Evolutionary conservation across 2,888 invertebrate species (phyloP).

Genomic region (Laspeyria flexula): DNA sequence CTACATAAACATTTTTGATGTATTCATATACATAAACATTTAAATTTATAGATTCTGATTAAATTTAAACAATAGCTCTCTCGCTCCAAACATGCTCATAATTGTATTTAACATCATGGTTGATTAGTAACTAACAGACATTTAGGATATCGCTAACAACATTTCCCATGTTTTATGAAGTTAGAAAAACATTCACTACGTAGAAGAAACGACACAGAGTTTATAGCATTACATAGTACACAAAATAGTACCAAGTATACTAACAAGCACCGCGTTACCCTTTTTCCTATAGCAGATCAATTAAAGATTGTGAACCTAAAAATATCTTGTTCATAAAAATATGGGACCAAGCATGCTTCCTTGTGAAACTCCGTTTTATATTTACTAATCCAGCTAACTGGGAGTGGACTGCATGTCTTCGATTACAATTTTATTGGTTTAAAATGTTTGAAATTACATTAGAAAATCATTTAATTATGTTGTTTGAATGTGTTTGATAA

Average conservation of each 20-base stretch:
- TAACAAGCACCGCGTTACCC: neutral
- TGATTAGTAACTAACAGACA: slow-evolving; percentile 29
- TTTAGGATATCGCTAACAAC: slow-evolving; percentile 13
- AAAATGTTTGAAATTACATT: slow-evolving; percentile 1
- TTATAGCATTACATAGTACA: neutral
- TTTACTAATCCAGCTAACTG: slow-evolving; percentile 3
- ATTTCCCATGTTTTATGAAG: slow-evolving; percentile 6
- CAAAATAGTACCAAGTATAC: neutral
- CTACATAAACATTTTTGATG: neutral
- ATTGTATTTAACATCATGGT: slow-evolving; percentile 33
- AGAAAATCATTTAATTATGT: neutral
- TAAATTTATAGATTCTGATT: slow-evolving; percentile 3
- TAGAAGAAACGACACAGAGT: neutral
- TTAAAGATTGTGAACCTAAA: neutral
- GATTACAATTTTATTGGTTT: slow-evolving; percentile 12
- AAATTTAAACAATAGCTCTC: slow-evolving; percentile 25
- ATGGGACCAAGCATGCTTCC: slow-evolving; percentile 19
- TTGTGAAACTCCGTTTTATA: slow-evolving; percentile 9
- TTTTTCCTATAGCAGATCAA: neutral
- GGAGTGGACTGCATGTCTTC: slow-evolving; percentile 32
- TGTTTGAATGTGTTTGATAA: neutral
- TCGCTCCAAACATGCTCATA: slow-evolving; percentile 48
- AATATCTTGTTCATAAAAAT: slow-evolving; percentile 7
- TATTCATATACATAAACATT: neutral
- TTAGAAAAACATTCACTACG: neutral